Conservation (phyloP, 2,888 invertebrate genomes). For the Aplocera efformata region DNA sequence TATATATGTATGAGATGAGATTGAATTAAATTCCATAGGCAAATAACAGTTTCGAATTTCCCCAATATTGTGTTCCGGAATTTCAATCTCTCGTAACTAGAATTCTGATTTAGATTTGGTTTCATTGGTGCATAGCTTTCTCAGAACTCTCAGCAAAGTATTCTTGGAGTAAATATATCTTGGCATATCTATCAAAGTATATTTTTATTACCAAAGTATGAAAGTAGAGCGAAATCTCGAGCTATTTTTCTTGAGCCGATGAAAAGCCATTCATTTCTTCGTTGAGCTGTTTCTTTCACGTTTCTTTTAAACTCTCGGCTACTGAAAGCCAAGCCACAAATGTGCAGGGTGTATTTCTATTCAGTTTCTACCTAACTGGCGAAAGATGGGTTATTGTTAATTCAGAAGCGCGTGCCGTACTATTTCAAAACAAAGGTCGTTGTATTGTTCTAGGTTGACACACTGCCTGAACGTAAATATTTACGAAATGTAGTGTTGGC, state of each 20-base stretch:
- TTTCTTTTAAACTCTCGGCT: conserved; percentile 13
- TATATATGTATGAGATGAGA: background rate
- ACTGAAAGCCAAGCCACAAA: conserved; percentile 4
- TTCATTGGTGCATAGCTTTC: conserved; percentile 1
- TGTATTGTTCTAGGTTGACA: conserved; percentile 11
- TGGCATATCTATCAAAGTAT: conserved; percentile 3
- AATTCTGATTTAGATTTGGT: conserved; percentile 8
- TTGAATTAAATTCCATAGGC: conserved; percentile 4
- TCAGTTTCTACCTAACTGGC: background rate
- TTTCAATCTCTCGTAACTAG: conserved; percentile 1
- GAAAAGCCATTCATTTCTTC: conserved; percentile 15
- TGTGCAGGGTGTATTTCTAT: conserved; percentile 4
- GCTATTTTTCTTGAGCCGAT: conserved; percentile 13
- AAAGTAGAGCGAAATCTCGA: conserved; percentile 5
- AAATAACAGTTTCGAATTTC: conserved; percentile 3
- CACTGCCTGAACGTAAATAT: conserved; percentile 19
- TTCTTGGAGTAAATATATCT: background rate
- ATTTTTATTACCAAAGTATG: conserved; percentile 16
- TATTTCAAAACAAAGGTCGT: conserved; percentile 18
- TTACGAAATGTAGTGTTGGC: conserved; percentile 6
- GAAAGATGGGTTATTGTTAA: conserved; percentile 3
- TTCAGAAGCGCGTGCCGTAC: conserved; percentile 14
- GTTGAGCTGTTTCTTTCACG: conserved; percentile 15
- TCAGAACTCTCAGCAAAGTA: conserved; percentile 1
- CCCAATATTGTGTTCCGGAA: conserved; percentile 7